A percentile compares a stretch with the other conserved stretches of the same genome.
Conservation (phyloP, 2,888 invertebrate species). For the Monochamus alternatus region DNA sequence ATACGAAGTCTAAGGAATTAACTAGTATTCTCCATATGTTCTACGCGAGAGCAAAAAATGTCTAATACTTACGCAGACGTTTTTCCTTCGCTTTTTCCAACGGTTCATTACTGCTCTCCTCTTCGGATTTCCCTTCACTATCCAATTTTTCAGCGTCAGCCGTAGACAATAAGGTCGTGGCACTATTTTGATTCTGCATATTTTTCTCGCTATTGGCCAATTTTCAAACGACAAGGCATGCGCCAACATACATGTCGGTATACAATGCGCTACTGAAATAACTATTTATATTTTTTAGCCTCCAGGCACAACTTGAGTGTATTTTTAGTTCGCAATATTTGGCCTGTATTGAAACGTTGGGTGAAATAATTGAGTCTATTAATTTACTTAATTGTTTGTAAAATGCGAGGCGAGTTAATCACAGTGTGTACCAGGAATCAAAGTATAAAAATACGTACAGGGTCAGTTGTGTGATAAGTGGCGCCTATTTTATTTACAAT, state of each 20-base stretch:
- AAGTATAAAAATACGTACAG: not conserved
- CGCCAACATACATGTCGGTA: constrained; percentile 29
- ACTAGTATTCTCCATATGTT: not conserved
- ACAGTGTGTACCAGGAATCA: not conserved
- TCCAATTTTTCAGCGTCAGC: constrained; percentile 54
- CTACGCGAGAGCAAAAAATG: not conserved
- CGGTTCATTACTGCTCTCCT: constrained; percentile 54
- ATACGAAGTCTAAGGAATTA: not conserved
- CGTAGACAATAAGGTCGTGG: constrained; percentile 36
- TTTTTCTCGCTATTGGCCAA: constrained; percentile 21
- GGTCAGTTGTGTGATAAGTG: constrained; percentile 6
- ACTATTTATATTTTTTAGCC: constrained; percentile 41
- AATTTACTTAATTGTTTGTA: constrained; percentile 24
- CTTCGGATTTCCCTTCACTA: constrained; percentile 46
- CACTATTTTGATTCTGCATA: constrained; percentile 42
- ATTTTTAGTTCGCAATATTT: constrained; percentile 39
- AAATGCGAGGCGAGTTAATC: not conserved
- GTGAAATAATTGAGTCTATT: constrained; percentile 17
- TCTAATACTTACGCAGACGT: constrained; percentile 61
- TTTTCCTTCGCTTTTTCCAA: constrained; percentile 62
- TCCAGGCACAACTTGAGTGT: constrained; percentile 23
- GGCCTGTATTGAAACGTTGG: constrained; percentile 4
- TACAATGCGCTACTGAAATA: constrained; percentile 38
- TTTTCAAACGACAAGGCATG: constrained; percentile 31
- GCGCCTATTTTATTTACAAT: not conserved